Conservation (phyloP, 2,113 vertebrate species). For the Ictidomys tridecemlineatus region DNA sequence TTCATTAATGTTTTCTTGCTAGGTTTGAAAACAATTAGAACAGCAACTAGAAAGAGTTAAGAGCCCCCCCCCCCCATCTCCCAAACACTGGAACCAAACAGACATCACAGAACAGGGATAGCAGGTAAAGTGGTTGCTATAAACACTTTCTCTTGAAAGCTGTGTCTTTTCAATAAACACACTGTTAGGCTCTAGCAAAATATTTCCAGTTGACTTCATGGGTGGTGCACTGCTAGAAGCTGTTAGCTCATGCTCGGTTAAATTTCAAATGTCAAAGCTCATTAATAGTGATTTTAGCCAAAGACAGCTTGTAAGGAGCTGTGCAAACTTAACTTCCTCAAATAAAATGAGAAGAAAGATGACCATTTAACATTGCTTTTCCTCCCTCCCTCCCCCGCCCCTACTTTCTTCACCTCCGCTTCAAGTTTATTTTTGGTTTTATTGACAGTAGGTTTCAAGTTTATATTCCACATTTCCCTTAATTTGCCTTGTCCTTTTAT, state of each 20-base stretch:
- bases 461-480: constrained; percentile 80
- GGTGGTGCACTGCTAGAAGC: constrained; percentile 88
- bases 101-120: constrained; percentile 74
- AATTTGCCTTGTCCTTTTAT: constrained; percentile 76
- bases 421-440: constrained; percentile 77
- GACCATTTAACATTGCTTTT: constrained; percentile 78
- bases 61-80: constrained; percentile 44
- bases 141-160: constrained; percentile 84
- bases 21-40: constrained; percentile 79
- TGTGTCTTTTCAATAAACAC: constrained; percentile 85
- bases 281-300: constrained; percentile 89
- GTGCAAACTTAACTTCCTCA: constrained; percentile 86
- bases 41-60: constrained; percentile 51
- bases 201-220: constrained; percentile 87
- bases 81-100: constrained; percentile 80
- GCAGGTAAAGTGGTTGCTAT: constrained; percentile 81
- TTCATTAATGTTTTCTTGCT: constrained; percentile 80
- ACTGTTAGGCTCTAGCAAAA: constrained; percentile 83
- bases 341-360: constrained; percentile 86
- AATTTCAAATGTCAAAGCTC: constrained; percentile 89
- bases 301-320: constrained; percentile 85
- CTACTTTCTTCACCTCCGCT: constrained; percentile 83
- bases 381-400: constrained; percentile 59
- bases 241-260: constrained; percentile 86
- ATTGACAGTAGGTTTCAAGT: constrained; percentile 69